A percentile compares a stretch with the other conserved stretches of the same genome.
phyloP scores from a whole-genome alignment of 2,113 vertebrate species.

The Otis tarda region DNA sequence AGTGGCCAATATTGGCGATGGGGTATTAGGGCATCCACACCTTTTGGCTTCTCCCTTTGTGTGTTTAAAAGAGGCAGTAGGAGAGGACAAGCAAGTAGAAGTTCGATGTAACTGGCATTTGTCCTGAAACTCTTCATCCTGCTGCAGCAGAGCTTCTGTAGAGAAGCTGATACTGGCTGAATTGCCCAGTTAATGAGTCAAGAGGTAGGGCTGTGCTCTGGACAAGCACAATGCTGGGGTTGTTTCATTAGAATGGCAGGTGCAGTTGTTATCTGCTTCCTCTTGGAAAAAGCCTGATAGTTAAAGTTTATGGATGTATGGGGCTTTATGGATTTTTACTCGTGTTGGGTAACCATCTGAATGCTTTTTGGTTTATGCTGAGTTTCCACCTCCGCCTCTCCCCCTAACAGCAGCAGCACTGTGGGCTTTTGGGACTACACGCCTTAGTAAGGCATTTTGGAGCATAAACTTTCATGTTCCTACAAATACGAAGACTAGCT shows the following conservation, averaged over 20 bases:
- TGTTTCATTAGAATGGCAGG: neutral
- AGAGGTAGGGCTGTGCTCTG: neutral
- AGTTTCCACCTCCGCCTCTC: neutral
- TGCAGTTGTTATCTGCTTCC: neutral
- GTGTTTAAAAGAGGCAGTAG: neutral
- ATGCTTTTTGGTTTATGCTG: neutral
- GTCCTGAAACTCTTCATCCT: neutral
- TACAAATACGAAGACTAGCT: neutral
- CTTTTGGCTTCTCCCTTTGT: neutral
- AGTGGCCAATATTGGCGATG: neutral
- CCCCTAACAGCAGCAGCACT: neutral
- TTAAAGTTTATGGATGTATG: neutral
- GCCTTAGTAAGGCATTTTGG: conserved; percentile 24
- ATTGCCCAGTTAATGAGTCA: neutral
- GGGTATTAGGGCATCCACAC: neutral
- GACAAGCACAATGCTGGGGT: neutral
- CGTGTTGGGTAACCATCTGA: neutral
- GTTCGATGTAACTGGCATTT: neutral
- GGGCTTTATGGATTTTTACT: neutral
- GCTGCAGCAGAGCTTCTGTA: neutral
- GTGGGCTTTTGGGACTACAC: conserved; percentile 1
- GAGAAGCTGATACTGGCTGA: neutral
- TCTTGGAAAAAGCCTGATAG: neutral
- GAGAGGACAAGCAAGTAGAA: neutral
- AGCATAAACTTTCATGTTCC: neutral